Evolutionary conservation across 2,797 vertebrate genomes (phyloP).

Genomic region (Protonibea diacanthus): DNA sequence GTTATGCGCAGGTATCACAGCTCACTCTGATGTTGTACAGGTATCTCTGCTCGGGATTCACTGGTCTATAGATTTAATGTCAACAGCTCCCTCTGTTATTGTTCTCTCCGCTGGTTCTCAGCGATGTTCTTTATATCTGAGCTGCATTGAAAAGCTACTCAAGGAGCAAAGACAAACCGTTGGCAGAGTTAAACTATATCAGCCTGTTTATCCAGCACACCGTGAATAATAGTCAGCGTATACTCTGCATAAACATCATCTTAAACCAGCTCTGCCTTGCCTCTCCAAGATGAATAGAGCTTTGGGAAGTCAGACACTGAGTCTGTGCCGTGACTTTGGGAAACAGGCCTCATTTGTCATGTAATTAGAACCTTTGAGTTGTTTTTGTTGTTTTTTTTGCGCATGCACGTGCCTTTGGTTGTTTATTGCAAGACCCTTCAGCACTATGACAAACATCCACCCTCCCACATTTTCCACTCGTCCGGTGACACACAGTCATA

Average conservation of each 20-base stretch:
- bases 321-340: conserved; percentile 43
- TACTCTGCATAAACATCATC: conserved; percentile 37
- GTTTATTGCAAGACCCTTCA: conserved; percentile 3
- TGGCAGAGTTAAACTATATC: conserved; percentile 37
- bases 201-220: conserved; percentile 27
- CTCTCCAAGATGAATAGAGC: conserved; percentile 32
- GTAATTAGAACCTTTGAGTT: conserved; percentile 39
- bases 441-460: background rate
- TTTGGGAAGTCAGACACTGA: conserved; percentile 27
- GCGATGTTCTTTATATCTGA: conserved; percentile 16
- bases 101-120: background rate
- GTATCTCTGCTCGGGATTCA: background rate
- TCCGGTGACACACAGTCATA: conserved; percentile 11
- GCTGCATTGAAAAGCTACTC: conserved; percentile 27
- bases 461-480: background rate
- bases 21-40: background rate
- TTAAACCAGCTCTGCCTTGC: conserved; percentile 19
- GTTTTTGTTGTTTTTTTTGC: conserved; percentile 14
- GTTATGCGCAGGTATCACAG: too few relatives aligned
- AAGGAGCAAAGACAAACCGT: conserved; percentile 32
- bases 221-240: conserved; percentile 44
- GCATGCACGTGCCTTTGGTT: conserved; percentile 5
- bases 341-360: conserved; percentile 32
- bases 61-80: background rate
- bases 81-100: background rate